phyloP scores from a whole-genome alignment of 2,888 invertebrate genomes.

The Euzophera pinguis region DNA sequence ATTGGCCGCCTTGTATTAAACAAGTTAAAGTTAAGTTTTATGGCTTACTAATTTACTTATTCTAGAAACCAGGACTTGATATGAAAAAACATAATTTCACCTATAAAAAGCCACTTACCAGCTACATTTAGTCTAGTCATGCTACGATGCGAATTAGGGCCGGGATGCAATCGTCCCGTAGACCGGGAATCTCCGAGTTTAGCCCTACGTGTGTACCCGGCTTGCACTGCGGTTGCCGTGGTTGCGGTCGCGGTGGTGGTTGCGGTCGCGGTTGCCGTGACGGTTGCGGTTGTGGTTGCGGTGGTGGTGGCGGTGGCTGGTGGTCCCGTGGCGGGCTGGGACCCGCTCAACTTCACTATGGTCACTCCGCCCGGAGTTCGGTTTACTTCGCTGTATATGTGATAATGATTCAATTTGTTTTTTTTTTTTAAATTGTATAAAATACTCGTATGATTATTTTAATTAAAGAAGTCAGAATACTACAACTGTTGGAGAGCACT shows the following conservation, averaged over 20 bases:
- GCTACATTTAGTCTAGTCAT: slow-evolving; percentile 89
- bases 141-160: slow-evolving; percentile 86
- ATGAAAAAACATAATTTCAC: too few relatives aligned
- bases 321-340: slow-evolving; percentile 31
- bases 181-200: slow-evolving; percentile 88
- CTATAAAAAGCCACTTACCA: slow-evolving; percentile 64
- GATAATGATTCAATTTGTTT: too few relatives aligned
- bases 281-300: slow-evolving; percentile 50
- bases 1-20: too few relatives aligned
- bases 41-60: too few relatives aligned
- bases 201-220: slow-evolving; percentile 79
- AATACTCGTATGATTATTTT: too few relatives aligned
- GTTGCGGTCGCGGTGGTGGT: slow-evolving; percentile 39
- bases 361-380: slow-evolving; percentile 88
- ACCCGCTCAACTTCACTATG: slow-evolving; percentile 85
- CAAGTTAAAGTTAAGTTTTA: too few relatives aligned
- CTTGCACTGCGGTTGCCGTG: slow-evolving; percentile 23
- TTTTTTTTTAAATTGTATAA: too few relatives aligned
- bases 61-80: too few relatives aligned
- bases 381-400: slow-evolving; percentile 79
- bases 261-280: slow-evolving; percentile 26
- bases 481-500: too few relatives aligned
- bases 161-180: slow-evolving; percentile 85
- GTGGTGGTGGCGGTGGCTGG: slow-evolving; percentile 24
- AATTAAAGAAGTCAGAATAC: too few relatives aligned